A percentile compares a stretch with the other conserved stretches of the same genome.
phyloP scores from a whole-genome alignment of 2,113 vertebrate genomes.

The Sebastes fasciatus region DNA sequence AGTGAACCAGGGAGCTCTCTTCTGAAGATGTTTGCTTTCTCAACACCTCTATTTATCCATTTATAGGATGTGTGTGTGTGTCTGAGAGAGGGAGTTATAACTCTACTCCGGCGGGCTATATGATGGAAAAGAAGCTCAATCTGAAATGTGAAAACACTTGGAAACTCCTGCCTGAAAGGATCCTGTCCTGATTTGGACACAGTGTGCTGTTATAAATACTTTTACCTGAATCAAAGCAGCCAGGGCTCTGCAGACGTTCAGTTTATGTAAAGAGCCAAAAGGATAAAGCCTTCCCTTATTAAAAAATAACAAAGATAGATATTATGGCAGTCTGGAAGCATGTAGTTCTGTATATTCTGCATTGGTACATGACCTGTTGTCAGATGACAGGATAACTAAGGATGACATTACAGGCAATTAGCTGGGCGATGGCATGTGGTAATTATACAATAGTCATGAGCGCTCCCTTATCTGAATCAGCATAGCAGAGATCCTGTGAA shows the following conservation, averaged over 20 bases:
- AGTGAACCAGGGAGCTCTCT: slow-evolving; percentile 5
- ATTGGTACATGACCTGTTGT: slow-evolving; percentile 31
- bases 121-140: neutral
- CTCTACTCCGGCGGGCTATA: neutral
- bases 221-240: slow-evolving; percentile 4
- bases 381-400: slow-evolving; percentile 53
- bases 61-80: slow-evolving; percentile 11
- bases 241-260: neutral
- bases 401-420: slow-evolving; percentile 70
- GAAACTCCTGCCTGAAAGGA: slow-evolving; percentile 19
- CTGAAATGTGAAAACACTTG: slow-evolving; percentile 20
- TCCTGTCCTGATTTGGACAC: neutral
- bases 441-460: slow-evolving; percentile 54
- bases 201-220: fast-evolving
- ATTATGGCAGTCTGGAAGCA: neutral
- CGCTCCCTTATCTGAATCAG: slow-evolving; percentile 43
- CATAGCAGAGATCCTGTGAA: slow-evolving; percentile 39
- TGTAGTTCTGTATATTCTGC: neutral
- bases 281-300: slow-evolving; percentile 12
- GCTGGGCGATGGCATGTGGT: slow-evolving; percentile 37
- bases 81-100: neutral
- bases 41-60: slow-evolving; percentile 36
- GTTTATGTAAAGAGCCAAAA: neutral
- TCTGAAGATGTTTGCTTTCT: slow-evolving; percentile 40
- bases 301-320: neutral